Percentiles rank a stretch among this genome's conserved stretches.
These are phyloP conservation scores for Piaya cayana DNA, from an alignment of 2,113 vertebrate species.

Conservation along the genomic window DNA sequence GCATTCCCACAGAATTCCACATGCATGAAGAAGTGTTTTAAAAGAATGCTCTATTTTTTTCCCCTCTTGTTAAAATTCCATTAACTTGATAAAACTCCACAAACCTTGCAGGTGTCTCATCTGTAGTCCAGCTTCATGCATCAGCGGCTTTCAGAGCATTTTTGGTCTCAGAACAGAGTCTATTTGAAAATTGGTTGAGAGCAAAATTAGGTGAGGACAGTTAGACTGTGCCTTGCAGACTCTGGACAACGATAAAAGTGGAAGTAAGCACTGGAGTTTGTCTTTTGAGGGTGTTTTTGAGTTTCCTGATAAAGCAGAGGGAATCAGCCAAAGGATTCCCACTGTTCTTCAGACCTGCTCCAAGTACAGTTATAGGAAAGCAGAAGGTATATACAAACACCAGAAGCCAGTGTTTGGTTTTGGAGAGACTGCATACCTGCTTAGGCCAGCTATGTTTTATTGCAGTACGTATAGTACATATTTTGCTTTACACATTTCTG, in stretches of 20 bases:
- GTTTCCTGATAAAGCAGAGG: neutral
- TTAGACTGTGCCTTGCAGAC: neutral
- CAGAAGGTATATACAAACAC: neutral
- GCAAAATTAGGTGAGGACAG: neutral
- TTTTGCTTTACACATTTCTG: neutral
- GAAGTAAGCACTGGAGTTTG: neutral
- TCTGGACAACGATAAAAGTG: neutral
- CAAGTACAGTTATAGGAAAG: neutral
- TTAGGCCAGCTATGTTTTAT: neutral
- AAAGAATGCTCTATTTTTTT: neutral
- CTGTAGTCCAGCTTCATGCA: neutral
- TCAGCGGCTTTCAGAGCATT: neutral
- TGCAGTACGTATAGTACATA: neutral
- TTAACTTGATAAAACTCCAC: neutral
- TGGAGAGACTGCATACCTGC: neutral
- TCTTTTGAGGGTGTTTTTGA: neutral
- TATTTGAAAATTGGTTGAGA: conserved; percentile 21
- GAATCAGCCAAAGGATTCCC: neutral
- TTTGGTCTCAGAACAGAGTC: neutral
- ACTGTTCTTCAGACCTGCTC: neutral
- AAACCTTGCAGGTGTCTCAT: neutral
- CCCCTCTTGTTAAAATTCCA: neutral
- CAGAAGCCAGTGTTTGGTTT: neutral
- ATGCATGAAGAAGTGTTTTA: neutral
- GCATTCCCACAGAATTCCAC: neutral